Evolutionary conservation across 2,888 invertebrate species (phyloP), one percentile per base, ranked within the genome.

Genomic region (Dermolepida albohirtum): DNA sequence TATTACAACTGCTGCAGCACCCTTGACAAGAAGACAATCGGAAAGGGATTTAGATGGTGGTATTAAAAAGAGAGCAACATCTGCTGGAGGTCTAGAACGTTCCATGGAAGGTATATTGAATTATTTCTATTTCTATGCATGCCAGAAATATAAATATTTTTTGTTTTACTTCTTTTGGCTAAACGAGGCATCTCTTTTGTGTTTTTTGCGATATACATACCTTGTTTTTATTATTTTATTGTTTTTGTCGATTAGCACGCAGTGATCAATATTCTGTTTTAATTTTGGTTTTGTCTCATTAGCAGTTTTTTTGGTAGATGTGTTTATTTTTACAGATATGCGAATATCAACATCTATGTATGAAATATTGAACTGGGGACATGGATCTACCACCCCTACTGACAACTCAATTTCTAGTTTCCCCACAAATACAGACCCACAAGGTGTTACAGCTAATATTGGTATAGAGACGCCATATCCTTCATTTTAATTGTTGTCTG

Each of bases 1-100:
- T 86, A 94, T 95, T 84, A 93, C 93, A 87, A 83, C 85, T 67
- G 87, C 89, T 82, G 90, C 91, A 83, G 87, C 91, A 82, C 81
- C 84, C 66, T 87, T 94, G 78, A 92, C 94, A 74, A 90, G 94
- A 85, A 89, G 93, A 81, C 93, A 94, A 80, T 94, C 93, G 68
- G 94, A 94, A 83, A 87, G 94, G 72, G 94, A 95, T 79, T 86
- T 94, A 76, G 90, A 90, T 79, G 87, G 87, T 74, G 88, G 88
- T 74, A 87, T 86, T 79, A 94, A 93, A 85, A 94, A 95, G 81
- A 86, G 92, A 76, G 90, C 91, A 73, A 90, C 90, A 70, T 91
- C 91, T 74, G 91, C 91, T 59, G 88, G 90, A 74, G 90, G 90
- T 67, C 86, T 91, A 72, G 90, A 91, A 80, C 86, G 91, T 78